Conservation (phyloP, 2,113 vertebrate species). For the Solea solea region DNA sequence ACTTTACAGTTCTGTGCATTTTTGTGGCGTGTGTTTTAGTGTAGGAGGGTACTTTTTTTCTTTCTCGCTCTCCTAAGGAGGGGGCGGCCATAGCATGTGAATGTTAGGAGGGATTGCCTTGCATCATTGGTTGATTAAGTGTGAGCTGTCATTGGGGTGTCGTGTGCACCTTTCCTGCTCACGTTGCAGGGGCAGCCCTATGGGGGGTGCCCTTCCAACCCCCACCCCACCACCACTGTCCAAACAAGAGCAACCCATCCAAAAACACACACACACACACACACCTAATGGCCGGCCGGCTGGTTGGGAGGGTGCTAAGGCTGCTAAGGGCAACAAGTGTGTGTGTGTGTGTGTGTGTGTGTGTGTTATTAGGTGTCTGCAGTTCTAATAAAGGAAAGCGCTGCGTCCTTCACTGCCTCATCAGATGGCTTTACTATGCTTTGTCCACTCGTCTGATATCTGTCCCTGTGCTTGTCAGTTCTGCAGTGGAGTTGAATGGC, state of each 20-base stretch:
- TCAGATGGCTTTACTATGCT: conserved; percentile 73
- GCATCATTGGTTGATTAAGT: conserved; percentile 73
- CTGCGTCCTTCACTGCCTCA: conserved; percentile 74
- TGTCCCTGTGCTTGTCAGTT: conserved; percentile 45
- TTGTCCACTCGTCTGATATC: conserved; percentile 60
- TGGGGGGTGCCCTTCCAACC: conserved; percentile 59
- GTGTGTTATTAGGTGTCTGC: conserved; percentile 78
- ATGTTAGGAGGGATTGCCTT: conserved; percentile 61
- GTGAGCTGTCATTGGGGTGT: conserved; percentile 72
- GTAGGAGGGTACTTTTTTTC: conserved; percentile 5
- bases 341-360: conserved; percentile 57
- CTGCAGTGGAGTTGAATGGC: conserved; percentile 48
- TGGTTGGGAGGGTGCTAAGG: conserved; percentile 54
- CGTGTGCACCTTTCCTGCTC: conserved; percentile 72
- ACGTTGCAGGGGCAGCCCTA: conserved; percentile 79
- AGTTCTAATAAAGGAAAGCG: conserved; percentile 83
- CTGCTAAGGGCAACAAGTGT: conserved; percentile 63
- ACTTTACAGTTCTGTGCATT: conserved; percentile 6
- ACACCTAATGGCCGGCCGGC: conserved; percentile 44
- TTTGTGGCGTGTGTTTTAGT: conserved; percentile 8
- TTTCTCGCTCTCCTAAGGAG: neutral
- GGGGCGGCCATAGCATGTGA: conserved; percentile 53
- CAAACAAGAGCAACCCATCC: conserved; percentile 70
- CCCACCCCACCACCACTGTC: conserved; percentile 46
- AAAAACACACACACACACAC: conserved; percentile 45